Base-by-base conservation (phyloP, 1,140 invertebrate genomes). In the Geopemphigus sp. region DNA sequence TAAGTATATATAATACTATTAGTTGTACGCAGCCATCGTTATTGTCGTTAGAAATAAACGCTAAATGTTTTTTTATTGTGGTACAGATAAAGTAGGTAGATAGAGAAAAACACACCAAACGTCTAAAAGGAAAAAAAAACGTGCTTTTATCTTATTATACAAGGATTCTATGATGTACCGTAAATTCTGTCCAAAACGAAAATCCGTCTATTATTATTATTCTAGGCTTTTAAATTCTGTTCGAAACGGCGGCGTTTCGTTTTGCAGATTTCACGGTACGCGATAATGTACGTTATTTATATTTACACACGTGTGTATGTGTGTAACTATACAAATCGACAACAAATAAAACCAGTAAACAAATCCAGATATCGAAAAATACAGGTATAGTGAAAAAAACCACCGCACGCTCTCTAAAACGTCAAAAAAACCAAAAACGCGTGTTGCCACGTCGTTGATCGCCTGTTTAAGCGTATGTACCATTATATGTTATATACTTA, bases 401-500 rank as follows among this genome's bases (percentile, higher is more conserved):
- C 19, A 63, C 63, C 17, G 22, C 32, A 22, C 10, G n/a, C 12
- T 66, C n/a, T 66, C 17, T n/a, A 32, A 5, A 61, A 17, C 17
- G 61, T 64, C 29, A 2, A 2, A n/a, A n/a, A n/a, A n/a, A n/a
- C n/a, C n/a, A n/a, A n/a, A 19, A 66, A 39, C 17, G 32, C 39
- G 32, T 39, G 32, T 22, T 39, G 32, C 32, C 19, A 39, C 50
- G 22, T 1, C 8, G 47, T 72, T 72, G 53, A 72, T 47, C 50
- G 22, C 29, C 1, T 50, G 50, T 74, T 1, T 14, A 45, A 5
- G 39, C 5, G 39, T 45, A 45, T 1, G 47, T 50, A 50, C 47
- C 47, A 39, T 4, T 39, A 39, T 39, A 39, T 39, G 32, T 39
- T 4, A 4, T 4, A 73, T 73, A 81, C 82, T 83, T 82, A 82